phyloP scores from a whole-genome alignment of 2,797 vertebrate species.

The Chaenodraco wilsoni region DNA sequence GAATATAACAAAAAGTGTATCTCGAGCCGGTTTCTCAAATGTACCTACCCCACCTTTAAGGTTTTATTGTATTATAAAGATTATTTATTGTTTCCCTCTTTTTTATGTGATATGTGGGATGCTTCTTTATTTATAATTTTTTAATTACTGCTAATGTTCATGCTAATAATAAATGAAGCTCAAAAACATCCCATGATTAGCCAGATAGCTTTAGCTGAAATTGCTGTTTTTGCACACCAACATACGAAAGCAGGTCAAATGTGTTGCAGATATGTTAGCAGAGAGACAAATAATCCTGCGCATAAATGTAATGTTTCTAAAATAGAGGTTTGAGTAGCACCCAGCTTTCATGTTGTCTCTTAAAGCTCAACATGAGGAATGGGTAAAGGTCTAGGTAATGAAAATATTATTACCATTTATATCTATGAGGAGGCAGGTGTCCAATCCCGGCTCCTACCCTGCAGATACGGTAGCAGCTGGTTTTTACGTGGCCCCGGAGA shows the following conservation, averaged over 20 bases:
- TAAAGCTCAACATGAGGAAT: conserved; percentile 24
- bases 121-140: no score
- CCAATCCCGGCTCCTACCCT: conserved; percentile 61
- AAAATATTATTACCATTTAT: conserved; percentile 71
- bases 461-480: conserved; percentile 63
- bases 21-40: no score
- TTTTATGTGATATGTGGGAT: no score
- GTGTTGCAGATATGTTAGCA: not conserved
- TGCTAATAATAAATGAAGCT: not conserved
- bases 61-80: no score
- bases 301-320: conserved; percentile 29
- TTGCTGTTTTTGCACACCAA: conserved; percentile 1
- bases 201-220: no score
- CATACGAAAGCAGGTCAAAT: conserved; percentile 4
- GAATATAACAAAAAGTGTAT: no score
- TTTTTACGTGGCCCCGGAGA: conserved; percentile 73
- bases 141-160: not conserved
- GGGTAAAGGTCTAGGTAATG: conserved; percentile 41
- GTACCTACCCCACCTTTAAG: no score
- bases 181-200: not conserved
- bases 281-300: conserved; percentile 14
- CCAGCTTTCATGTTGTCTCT: conserved; percentile 24
- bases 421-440: conserved; percentile 68
- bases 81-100: no score
- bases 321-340: conserved; percentile 16